Percentiles rank a stretch among this genome's conserved stretches.
Conservation (phyloP, 2,113 vertebrate species). For the Rhinogobius similis region DNA sequence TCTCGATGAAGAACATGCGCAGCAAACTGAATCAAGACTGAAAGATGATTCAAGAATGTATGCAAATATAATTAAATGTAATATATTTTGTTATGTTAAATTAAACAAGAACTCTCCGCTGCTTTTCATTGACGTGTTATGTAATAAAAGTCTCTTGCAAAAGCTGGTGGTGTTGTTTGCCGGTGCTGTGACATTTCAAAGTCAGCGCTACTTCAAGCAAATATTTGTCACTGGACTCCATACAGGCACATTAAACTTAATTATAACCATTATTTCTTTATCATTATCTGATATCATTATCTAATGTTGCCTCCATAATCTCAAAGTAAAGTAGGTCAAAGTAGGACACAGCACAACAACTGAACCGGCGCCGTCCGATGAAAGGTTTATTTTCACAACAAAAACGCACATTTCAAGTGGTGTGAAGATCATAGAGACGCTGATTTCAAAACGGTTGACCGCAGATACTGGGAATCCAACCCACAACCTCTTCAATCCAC, state of each 20-base stretch:
- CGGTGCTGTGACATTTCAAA: neutral
- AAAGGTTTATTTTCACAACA: no score
- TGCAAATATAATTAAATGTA: neutral
- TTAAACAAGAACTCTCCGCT: neutral
- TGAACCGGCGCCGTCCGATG: no score
- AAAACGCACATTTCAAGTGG: no score
- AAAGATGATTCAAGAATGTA: slow-evolving; percentile 53
- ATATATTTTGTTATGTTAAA: neutral
- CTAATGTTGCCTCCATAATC: no score
- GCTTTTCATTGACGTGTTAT: neutral
- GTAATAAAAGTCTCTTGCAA: neutral
- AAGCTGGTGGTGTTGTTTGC: neutral
- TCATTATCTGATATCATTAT: no score
- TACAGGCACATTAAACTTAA: neutral
- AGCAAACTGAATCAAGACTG: slow-evolving; percentile 61
- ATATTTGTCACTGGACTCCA: neutral
- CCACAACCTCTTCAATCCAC: no score
- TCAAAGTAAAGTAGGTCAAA: no score
- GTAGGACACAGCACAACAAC: no score
- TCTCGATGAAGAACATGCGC: slow-evolving; percentile 76
- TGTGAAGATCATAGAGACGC: no score
- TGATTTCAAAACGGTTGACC: no score
- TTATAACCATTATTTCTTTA: neutral
- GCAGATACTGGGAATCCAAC: no score
- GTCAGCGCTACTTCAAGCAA: neutral